A percentile compares a stretch with the other conserved stretches of the same genome.
Evolutionary conservation across 2,113 vertebrate species (phyloP).

Genomic region (Trogon melanurus): DNA sequence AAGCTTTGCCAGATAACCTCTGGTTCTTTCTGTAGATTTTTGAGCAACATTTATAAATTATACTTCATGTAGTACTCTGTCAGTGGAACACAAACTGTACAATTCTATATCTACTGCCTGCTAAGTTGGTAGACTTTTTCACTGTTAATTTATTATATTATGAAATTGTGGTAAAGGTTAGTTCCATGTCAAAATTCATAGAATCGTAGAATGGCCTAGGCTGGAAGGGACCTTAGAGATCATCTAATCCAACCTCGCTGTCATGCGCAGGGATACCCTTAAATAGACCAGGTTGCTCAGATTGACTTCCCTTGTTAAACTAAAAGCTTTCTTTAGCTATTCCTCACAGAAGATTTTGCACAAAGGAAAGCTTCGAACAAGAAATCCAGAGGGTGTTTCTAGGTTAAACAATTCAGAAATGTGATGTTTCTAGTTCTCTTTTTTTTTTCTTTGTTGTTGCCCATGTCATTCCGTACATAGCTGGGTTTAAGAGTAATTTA

Average conservation of each 20-base stretch:
- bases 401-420: neutral
- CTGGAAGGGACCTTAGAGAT: too few relatives aligned
- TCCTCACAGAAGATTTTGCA: neutral
- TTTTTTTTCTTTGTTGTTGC: neutral
- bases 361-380: neutral
- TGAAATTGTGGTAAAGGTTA: neutral
- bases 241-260: too few relatives aligned
- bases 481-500: neutral
- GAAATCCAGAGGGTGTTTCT: neutral
- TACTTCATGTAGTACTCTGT: neutral
- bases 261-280: too few relatives aligned
- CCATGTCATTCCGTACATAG: neutral
- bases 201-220: too few relatives aligned
- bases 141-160: neutral
- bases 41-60: neutral
- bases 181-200: neutral
- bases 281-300: too few relatives aligned
- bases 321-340: neutral
- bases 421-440: neutral
- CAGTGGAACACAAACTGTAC: neutral
- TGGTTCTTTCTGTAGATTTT: conserved; percentile 14
- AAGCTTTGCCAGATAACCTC: conserved; percentile 45
- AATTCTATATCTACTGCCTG: neutral
- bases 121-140: neutral
- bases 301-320: neutral